Base-by-base conservation (phyloP, 2,113 vertebrate genomes). In the Forbesichthys agassizii region DNA sequence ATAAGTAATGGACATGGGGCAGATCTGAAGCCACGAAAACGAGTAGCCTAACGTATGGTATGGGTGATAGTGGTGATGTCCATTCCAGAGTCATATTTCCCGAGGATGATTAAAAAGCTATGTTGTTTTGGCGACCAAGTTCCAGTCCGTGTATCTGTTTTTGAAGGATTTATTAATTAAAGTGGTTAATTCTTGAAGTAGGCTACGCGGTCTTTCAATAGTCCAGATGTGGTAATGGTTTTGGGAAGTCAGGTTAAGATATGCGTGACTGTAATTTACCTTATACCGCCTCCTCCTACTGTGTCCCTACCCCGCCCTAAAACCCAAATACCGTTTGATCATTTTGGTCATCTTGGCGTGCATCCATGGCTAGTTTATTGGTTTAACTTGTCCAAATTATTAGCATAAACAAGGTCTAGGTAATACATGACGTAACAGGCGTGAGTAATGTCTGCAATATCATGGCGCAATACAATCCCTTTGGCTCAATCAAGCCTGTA, bases 221-320 rank as follows among this genome's bases (percentile, higher is more conserved):
- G 58, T 60, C 33, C 58, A 42, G 27, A 12, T 48, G 47, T 48
- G 48, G 18, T 49, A 63, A 63, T 63, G 61, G 61, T 27, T 63
- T 63, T 20, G 61, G 48, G 53, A 54, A 65, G 61, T 9, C 46
- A 11, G 48, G 9, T 67, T 53, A 9, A 60, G 20, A 73, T 68
- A 68, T 74, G 79, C 79, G 69, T 81, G 76, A 77, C 79, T 66
- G 63, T 56, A 56, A 33, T 52, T 58, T 69, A 56, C 71, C 53
- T 66, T 71, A 6, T 53, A 48, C 53, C 49, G 3, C 16, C 68
- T 64, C 4, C 49, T 10, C 13, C 51, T 61, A 11, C 57, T 10
- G 27, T 11, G 18, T 5, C 36, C 64, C 12, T 48, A 61, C 64
- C 46, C 65, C 63, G 57, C 77, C 80, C 62, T 48, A 52, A 5